Evolutionary conservation across 2,113 vertebrate genomes (phyloP), one percentile per base, ranked within the genome.

Genomic region (Manacus vitellinus): DNA sequence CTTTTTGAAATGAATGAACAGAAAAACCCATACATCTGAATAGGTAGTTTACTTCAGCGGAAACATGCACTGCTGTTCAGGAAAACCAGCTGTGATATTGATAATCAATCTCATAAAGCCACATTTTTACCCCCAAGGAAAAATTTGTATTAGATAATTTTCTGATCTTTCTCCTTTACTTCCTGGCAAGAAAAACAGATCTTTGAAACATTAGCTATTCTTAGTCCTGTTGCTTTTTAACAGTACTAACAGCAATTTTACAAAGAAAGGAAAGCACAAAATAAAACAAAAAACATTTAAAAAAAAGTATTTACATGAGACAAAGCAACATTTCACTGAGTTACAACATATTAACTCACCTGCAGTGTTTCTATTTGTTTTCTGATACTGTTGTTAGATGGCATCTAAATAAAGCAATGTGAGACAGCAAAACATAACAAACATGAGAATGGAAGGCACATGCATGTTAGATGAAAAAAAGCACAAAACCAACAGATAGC

Each of bases 351-450:
- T 96, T 95, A 96, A 99, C 99, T 99, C 99, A 99, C 99, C 99
- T 99, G 99, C 95, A 99, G 97, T 37, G 99, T 99, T 99, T 99
- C 99, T 99, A 99, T 99, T 99, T 99, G 99, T 98, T 99, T 99
- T 99, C 99, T 99, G 99, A 99, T 99, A 99, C 99, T 99, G 99
- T 99, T 99, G 99, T 99, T 99, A 99, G 99, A 99, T 98, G 99
- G 99, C 99, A 99, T 99, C 99, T 99, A 99, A 99, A 99, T 99
- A 99, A 98, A 99, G 99, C 98, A 98, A 98, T 94, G 98, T 99
- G 98, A 98, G 98, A 99, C 97, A 98, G 98, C 98, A 98, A 98
- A 98, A 98, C 98, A 98, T 98, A 98, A 97, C 98, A 96, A 98
- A 98, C 98, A 98, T 98, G 98, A 98, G 98, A 98, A 98, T 98